A percentile compares a stretch with the other conserved stretches of the same genome.
These are phyloP conservation scores for Lasioglossum marginatum DNA, from an alignment of 2,888 invertebrate species.

Conservation along the genomic window DNA sequence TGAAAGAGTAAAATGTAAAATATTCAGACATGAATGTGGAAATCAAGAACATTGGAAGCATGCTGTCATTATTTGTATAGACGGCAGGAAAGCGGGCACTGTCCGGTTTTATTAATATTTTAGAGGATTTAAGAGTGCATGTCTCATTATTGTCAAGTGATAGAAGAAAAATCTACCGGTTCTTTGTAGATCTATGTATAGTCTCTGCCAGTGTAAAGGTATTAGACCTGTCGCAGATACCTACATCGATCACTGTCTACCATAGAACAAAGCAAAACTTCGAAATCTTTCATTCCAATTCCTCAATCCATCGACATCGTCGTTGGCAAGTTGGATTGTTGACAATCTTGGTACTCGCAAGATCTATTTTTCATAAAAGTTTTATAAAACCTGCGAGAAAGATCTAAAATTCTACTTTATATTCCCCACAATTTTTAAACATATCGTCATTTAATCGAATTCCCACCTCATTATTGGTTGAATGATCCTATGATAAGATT, in stretches of 20 bases:
- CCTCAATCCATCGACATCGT: neutral
- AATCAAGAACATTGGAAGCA: neutral
- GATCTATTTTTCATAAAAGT: neutral
- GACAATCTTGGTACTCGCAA: neutral
- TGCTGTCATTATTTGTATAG: neutral
- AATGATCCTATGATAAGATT: neutral
- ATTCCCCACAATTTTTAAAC: neutral
- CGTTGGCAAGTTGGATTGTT: neutral
- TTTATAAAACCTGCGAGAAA: neutral
- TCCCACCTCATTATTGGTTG: too few relatives aligned
- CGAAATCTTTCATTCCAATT: neutral
- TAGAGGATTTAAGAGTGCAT: neutral
- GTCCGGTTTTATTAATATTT: neutral
- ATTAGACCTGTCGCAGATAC: neutral
- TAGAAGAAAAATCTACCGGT: neutral
- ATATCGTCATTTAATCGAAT: neutral
- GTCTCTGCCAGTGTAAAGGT: neutral
- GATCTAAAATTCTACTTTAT: neutral
- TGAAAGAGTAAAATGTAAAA: neutral
- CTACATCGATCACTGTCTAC: neutral
- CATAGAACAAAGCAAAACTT: neutral
- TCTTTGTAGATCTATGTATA: neutral
- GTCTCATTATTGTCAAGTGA: neutral
- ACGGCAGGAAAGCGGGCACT: neutral
- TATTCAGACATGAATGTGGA: neutral